These are phyloP conservation scores for Embidobia sp. DNA, from an alignment of 2,888 invertebrate genomes.

Conservation along the genomic window DNA sequence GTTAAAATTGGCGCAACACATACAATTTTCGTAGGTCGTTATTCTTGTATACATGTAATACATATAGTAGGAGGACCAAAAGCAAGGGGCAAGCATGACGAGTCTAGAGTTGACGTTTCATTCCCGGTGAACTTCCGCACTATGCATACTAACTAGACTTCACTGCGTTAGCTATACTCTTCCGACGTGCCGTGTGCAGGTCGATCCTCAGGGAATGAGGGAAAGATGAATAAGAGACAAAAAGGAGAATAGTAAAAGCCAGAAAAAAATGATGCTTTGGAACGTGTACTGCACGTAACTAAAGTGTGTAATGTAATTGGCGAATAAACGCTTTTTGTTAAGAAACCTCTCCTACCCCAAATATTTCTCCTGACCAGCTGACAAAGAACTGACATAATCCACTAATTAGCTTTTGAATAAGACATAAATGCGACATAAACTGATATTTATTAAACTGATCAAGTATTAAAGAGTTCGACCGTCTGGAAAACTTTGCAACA, in stretches of 20 bases:
- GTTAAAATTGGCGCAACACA: constrained; percentile 33
- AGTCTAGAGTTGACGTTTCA: constrained; percentile 81
- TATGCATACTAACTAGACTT: constrained; percentile 81
- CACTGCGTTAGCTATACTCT: constrained; percentile 74
- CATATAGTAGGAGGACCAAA: constrained; percentile 71
- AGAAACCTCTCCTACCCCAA: no score
- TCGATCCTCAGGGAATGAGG: constrained; percentile 68
- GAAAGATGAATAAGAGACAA: constrained; percentile 59
- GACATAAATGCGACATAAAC: no score
- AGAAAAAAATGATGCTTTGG: constrained; percentile 24
- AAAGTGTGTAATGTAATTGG: constrained; percentile 74
- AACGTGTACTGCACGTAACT: constrained; percentile 31
- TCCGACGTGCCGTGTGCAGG: constrained; percentile 64
- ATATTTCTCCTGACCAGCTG: no score
- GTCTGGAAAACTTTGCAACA: no score
- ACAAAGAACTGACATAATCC: no score
- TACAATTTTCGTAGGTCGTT: constrained; percentile 57
- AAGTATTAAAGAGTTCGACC: no score
- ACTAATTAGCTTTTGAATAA: no score
- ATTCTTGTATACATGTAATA: constrained; percentile 61
- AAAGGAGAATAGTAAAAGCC: constrained; percentile 64
- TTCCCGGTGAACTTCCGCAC: constrained; percentile 80
- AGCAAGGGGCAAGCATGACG: constrained; percentile 79
- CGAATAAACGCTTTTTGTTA: no score
- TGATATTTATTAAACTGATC: no score